A percentile compares a stretch with the other conserved stretches of the same genome.
These are phyloP conservation scores for Mythimna ferrago DNA, from an alignment of 2,888 invertebrate species.

Conservation along the genomic window DNA sequence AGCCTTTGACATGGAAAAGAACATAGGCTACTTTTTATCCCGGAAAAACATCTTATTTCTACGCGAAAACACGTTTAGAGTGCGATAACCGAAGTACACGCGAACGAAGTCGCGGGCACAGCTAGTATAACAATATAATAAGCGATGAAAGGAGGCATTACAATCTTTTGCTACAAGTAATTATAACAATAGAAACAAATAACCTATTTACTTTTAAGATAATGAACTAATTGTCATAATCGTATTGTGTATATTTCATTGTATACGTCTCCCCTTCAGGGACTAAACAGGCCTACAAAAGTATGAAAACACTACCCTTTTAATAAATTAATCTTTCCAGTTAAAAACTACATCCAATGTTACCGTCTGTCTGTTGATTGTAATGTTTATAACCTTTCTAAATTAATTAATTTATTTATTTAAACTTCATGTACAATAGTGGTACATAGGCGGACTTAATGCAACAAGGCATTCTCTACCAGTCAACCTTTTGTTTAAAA, in stretches of 20 bases:
- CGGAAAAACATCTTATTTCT: too few species aligned
- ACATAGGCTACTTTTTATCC: too few species aligned
- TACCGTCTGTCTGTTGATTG: conserved; percentile 1
- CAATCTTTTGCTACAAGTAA: background rate
- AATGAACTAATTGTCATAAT: conserved; percentile 17
- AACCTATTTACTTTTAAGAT: conserved; percentile 1
- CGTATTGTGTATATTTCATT: conserved; percentile 19
- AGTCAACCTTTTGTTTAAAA: too few species aligned
- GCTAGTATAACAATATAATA: background rate
- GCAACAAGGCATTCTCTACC: too few species aligned
- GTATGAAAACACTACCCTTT: conserved; percentile 23
- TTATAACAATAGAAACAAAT: background rate
- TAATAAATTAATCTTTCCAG: conserved; percentile 31
- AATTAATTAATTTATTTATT: too few species aligned
- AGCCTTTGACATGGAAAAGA: too few species aligned
- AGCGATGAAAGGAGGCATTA: background rate
- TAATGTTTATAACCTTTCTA: background rate
- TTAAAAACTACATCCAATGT: background rate
- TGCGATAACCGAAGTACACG: too few species aligned
- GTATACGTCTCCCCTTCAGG: conserved; percentile 25
- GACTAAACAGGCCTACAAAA: conserved; percentile 25
- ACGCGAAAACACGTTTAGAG: too few species aligned
- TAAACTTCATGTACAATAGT: too few species aligned
- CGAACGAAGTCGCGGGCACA: too few species aligned
- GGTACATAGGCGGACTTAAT: too few species aligned